Base-by-base conservation (phyloP, 2,888 invertebrate genomes). In the Chymomyza procnemis region DNA sequence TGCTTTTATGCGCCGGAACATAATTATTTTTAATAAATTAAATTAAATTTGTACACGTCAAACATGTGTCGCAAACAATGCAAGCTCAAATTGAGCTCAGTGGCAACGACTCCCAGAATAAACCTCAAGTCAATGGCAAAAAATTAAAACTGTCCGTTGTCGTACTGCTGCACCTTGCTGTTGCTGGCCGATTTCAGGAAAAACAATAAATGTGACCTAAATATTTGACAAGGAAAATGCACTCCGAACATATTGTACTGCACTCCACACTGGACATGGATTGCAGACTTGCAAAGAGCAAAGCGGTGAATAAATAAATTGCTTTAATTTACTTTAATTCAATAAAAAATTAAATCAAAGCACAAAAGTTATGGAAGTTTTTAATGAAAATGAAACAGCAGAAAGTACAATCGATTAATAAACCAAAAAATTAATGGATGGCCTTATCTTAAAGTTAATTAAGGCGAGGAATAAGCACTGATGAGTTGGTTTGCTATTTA, bases 31-130 rank as follows among this genome's bases (percentile, higher is more conserved):
- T 84, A 87, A 84, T 87, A 85, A 84, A 84, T 87, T 78, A 76
- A 87, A 87, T 84, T 84, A 84, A 84, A 84, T 87, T 84, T 85
- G 87, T 84, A 83, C 77, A 87, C 80, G 87, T 87, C 87, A 87
- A 87, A 83, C 86, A 87, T 84, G 83, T 85, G 87, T 85, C 74
- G 79, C 74, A 83, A 80, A 85, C 83, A 83, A 83, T 85, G 75
- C 85, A 66, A 70, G 69, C 76, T 85, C 73, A 84, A 82, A 86
- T 83, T 85, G 85, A 77, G 79, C 70, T 70, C 73, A 21, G 8
- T 9, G 18, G 19, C 18, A 12, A 1, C 30, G 30, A 34, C 30
- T 59, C 34, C 55, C 54, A 21, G 8, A 71, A 67, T 77, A 71
- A 75, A 73, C 80, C 82, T 85, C 18, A 81, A 84, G 80, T 81